These are phyloP conservation scores for Orestias chungarensis DNA, from an alignment of 2,797 vertebrate species.

Conservation along the genomic window DNA sequence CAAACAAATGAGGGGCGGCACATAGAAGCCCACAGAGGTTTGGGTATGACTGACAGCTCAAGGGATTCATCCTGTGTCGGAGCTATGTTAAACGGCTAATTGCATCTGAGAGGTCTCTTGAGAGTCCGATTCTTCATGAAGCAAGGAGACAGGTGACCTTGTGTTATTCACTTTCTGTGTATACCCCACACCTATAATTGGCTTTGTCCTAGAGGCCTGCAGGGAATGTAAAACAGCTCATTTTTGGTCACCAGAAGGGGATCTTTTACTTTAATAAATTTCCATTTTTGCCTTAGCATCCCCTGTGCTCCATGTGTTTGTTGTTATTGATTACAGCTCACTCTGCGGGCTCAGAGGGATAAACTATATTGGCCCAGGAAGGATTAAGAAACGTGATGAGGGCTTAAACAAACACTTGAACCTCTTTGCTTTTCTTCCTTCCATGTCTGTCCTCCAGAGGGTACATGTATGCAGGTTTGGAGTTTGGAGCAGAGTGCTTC, in stretches of 20 bases:
- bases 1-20: conserved; percentile 62
- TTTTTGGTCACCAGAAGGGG: conserved; percentile 19
- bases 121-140: conserved; percentile 46
- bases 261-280: conserved; percentile 20
- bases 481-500: conserved; percentile 97
- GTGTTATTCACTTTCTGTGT: conserved; percentile 36
- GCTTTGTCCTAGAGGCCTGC: conserved; percentile 27
- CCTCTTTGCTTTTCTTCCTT: not conserved
- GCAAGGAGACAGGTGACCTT: conserved; percentile 19
- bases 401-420: conserved; percentile 26
- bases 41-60: conserved; percentile 59
- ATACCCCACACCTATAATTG: conserved; percentile 41
- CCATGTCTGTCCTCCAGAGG: conserved; percentile 79
- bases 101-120: conserved; percentile 51
- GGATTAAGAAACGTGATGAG: conserved; percentile 36
- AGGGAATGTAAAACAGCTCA: conserved; percentile 14
- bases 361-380: conserved; percentile 20
- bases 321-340: conserved; percentile 41
- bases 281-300: conserved; percentile 23
- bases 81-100: conserved; percentile 60
- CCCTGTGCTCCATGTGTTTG: conserved; percentile 19
- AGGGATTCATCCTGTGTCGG: conserved; percentile 49
- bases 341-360: conserved; percentile 17
- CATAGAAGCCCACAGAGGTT: conserved; percentile 30
- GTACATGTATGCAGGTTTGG: conserved; percentile 93